Evolutionary conservation across 2,113 vertebrate genomes (phyloP).

Genomic region (Channa maculata): DNA sequence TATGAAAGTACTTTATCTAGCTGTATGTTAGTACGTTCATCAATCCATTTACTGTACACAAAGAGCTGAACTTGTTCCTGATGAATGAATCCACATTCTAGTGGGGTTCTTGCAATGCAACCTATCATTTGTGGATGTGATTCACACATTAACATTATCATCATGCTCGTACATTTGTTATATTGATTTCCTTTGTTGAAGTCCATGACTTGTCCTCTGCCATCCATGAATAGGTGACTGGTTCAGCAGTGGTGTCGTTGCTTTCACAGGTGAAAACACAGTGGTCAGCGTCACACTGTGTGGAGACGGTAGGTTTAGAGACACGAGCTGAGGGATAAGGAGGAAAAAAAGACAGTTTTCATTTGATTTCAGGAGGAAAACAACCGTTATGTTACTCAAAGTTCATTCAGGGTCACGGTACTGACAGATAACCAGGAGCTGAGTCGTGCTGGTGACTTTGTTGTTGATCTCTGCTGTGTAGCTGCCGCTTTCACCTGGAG

Average conservation of each 20-base stretch:
- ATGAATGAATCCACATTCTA: too few relatives aligned
- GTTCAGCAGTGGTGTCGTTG: not conserved
- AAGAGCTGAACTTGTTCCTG: too few relatives aligned
- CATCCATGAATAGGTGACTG: not conserved
- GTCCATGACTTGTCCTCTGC: accelerated
- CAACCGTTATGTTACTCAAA: not conserved
- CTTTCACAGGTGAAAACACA: constrained; percentile 18
- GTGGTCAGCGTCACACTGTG: not conserved
- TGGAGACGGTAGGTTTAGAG: not conserved
- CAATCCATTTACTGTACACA: too few relatives aligned
- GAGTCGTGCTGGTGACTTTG: accelerated
- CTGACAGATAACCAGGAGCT: constrained; percentile 24
- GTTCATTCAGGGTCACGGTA: too few relatives aligned
- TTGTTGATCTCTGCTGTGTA: constrained; percentile 11
- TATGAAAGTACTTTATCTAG: too few relatives aligned
- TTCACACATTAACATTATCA: too few relatives aligned
- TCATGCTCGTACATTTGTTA: not conserved
- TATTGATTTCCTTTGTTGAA: accelerated
- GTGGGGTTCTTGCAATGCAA: too few relatives aligned
- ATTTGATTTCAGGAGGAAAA: not conserved
- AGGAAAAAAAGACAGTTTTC: not conserved
- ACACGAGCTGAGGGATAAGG: constrained; percentile 5
- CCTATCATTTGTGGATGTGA: too few relatives aligned
- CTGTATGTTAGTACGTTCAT: too few relatives aligned
- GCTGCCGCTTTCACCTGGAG: not conserved